Base-by-base conservation (phyloP, 2,888 invertebrate genomes). In the Isoperla grammatica region DNA sequence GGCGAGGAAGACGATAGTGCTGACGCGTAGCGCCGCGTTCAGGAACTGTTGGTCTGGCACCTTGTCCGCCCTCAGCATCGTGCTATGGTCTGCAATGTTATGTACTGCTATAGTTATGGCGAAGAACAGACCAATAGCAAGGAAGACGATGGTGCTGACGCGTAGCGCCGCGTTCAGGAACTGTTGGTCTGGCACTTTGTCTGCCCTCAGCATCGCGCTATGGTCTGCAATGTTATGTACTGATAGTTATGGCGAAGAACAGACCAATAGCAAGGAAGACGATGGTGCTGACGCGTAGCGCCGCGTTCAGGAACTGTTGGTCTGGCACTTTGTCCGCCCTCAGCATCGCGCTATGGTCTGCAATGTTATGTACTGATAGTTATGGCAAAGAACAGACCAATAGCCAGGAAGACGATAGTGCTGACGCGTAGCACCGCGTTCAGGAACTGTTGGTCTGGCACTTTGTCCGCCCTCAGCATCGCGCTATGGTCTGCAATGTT, bases 261-360 rank as follows among this genome's bases (percentile, higher is more conserved):
- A 81, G 75, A 0, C 79, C 78, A 29, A 81, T 65, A 11, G 75
- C 69, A 12, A 82, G 67, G 68, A 81, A 79, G 2, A 81, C 67
- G 13, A 84, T 73, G 1, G 81, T 81, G n/a, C 76, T 71, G 2
- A 83, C 69, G 79, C 81, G 84, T 22, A 81, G 67, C 4, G 74
- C 76, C 11, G 74, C 72, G 56, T 75, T 75, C 20, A 76, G 69
- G 65, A 73, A 75, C 48, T 61, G 61, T 50, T 62, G 63, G 22
- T 69, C 65, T n/a, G n/a, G n/a, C n/a, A n/a, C n/a, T n/a, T n/a
- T n/a, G n/a, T n/a, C n/a, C n/a, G n/a, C n/a, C n/a, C n/a, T n/a
- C n/a, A n/a, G n/a, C n/a, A n/a, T n/a, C n/a, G n/a, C n/a, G n/a
- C n/a, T n/a, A n/a, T n/a, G n/a, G n/a, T n/a, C n/a, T n/a, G n/a